Evolutionary conservation across 2,888 invertebrate species (phyloP), one percentile per base, ranked within the genome.

Genomic region (Beris chalybata): DNA sequence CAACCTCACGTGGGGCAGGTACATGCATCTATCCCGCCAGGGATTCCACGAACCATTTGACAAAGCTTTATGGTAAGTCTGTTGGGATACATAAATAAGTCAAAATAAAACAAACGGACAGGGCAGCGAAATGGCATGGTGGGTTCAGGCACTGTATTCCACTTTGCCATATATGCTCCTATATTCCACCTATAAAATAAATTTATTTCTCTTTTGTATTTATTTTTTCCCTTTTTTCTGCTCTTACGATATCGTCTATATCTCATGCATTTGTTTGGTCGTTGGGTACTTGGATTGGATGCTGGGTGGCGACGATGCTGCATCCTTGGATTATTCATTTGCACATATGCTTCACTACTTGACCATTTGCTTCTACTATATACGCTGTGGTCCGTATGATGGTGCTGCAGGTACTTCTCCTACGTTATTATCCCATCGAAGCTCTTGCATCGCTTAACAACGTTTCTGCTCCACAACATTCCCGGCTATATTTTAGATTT

Each of bases 401-500:
- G 13, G 45, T 22, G 13, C 3, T 64, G 71, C 77, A 81, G 81
- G 81, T 81, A 79, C 74, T 81, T 79, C 74, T 78, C 81, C 69
- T 81, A 81, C 74, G 74, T 79, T 74, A 80, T 81, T 76, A 78
- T 80, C 74, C 77, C 77, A 72, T 79, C 77, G 76, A 80, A 79
- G 75, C 76, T 76, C 73, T 72, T 79, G 74, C 77, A 80, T 75
- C 76, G 76, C 71, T 73, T 77, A 71, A 74, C 77, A 73, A 76
- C 77, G 73, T 77, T 81, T 74, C 73, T 79, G 71, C 75, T 79
- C 71, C 81, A 81, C 76, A 77, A 78, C 72, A 76, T 81, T 69
- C 81, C 81, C 59, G 81, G 78, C 74, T 80, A 79, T 76, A 76
- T 80, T 70, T 78, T 81, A 74, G 81, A 81, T 77, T 76, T 79